phyloP scores from a whole-genome alignment of 1,140 invertebrate genomes.

The Saxidomus purpurata region DNA sequence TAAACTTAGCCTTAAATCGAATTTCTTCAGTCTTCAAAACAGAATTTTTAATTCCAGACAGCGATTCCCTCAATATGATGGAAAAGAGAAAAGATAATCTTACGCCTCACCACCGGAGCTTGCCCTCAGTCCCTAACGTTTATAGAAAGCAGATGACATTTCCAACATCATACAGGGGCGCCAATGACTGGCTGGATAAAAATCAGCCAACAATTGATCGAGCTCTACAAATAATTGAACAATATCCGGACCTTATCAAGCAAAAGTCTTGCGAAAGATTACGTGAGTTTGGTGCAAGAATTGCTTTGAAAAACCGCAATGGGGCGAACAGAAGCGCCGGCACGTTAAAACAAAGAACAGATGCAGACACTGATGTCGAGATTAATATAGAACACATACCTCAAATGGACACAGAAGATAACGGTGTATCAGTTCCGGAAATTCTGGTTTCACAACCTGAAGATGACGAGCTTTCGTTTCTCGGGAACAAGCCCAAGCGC shows the following conservation, averaged over 20 bases:
- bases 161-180: background rate
- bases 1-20: no score
- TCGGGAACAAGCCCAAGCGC: background rate
- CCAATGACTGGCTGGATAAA: background rate
- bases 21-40: no score
- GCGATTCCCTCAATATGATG: background rate
- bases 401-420: background rate
- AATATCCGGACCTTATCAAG: background rate
- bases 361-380: background rate
- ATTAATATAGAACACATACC: no score
- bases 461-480: background rate
- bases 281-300: background rate
- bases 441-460: constrained; percentile 1
- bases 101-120: background rate
- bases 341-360: background rate
- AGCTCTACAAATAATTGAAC: background rate
- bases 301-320: background rate
- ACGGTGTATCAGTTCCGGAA: background rate
- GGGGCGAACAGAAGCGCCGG: background rate
- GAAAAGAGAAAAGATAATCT: background rate
- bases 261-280: background rate
- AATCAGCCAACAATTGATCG: background rate
- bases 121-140: background rate
- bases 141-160: background rate
- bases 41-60: background rate